A percentile compares a stretch with the other conserved stretches of the same genome.
These are phyloP conservation scores for Cepaea nemoralis DNA, from an alignment of 1,140 invertebrate genomes.

Conservation along the genomic window DNA sequence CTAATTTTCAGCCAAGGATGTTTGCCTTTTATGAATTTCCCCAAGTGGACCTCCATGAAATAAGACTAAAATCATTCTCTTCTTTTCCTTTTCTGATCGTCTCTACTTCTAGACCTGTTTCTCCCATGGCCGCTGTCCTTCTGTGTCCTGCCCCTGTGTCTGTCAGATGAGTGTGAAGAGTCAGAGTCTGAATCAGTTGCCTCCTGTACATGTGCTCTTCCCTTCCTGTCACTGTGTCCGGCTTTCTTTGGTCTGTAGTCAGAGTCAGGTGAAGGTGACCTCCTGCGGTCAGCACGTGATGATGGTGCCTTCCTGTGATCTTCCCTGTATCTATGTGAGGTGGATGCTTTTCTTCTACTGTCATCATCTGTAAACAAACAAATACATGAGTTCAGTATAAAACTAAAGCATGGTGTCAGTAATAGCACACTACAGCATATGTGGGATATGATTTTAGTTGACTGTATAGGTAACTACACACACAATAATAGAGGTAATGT, in stretches of 20 bases:
- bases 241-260: neutral
- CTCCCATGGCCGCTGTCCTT: conserved; percentile 1
- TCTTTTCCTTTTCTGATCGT: neutral
- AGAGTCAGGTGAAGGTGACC: neutral
- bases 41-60: too few species aligned
- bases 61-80: neutral
- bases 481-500: too few species aligned
- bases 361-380: conserved; percentile 8
- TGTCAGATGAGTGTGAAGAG: neutral
- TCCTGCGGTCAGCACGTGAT: too few species aligned
- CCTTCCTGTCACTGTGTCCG: neutral
- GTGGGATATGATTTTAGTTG: too few species aligned
- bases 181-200: neutral
- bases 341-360: neutral
- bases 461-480: too few species aligned
- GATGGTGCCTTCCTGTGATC: neutral
- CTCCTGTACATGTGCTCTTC: neutral
- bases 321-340: conserved; percentile 1
- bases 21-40: too few species aligned
- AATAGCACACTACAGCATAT: too few species aligned
- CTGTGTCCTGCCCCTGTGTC: neutral
- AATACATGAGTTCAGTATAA: too few species aligned
- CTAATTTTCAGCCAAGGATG: too few species aligned
- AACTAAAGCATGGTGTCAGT: too few species aligned
- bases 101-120: neutral